Conservation (phyloP, 2,888 invertebrate species). For the Parnassius apollo region DNA sequence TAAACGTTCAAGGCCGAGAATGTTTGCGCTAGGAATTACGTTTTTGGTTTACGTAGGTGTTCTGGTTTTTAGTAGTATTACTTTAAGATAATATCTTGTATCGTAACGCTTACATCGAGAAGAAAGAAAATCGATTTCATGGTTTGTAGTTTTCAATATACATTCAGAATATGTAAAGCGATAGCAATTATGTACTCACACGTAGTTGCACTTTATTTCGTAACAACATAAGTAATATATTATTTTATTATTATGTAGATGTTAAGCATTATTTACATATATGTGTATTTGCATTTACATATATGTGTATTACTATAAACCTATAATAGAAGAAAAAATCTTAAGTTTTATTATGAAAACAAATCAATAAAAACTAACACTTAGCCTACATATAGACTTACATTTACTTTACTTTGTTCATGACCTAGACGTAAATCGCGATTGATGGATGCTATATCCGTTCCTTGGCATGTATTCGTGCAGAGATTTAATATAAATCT, state of each 20-base stretch:
- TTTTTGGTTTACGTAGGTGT: conserved; percentile 51
- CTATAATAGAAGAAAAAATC: no score
- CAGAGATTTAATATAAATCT: conserved; percentile 54
- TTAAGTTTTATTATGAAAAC: no score
- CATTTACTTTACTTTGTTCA: conserved; percentile 42
- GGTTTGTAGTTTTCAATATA: conserved; percentile 53
- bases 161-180: conserved; percentile 58
- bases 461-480: conserved; percentile 61
- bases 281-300: no score
- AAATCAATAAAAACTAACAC: no score
- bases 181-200: conserved; percentile 40
- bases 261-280: no score
- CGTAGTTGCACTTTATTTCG: no score
- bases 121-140: conserved; percentile 67
- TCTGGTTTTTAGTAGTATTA: conserved; percentile 36
- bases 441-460: conserved; percentile 11
- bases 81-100: conserved; percentile 28
- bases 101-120: conserved; percentile 48
- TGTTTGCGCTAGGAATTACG: conserved; percentile 70
- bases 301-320: no score
- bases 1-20: conserved; percentile 75
- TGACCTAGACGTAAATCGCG: conserved; percentile 55
- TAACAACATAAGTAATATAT: no score
- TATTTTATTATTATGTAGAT: no score
- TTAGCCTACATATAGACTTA: no score